These are phyloP conservation scores for Sussaba pulchella DNA, from an alignment of 2,888 invertebrate genomes.

Conservation along the genomic window DNA sequence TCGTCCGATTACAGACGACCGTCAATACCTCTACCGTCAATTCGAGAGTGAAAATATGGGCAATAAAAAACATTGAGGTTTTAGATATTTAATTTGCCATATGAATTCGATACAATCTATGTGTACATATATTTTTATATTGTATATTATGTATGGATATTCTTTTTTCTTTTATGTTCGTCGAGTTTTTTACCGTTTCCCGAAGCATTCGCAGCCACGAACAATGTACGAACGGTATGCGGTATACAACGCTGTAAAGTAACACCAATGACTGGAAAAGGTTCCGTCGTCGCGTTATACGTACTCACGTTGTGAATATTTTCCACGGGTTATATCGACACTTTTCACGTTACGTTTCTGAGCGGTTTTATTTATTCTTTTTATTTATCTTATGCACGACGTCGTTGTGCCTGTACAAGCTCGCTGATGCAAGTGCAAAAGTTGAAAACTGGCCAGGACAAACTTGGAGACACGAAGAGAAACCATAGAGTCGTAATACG, in stretches of 20 bases:
- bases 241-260: slow-evolving; percentile 35
- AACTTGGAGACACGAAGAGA: slow-evolving; percentile 77
- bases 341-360: no score
- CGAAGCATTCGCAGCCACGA: not conserved
- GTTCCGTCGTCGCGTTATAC: slow-evolving; percentile 3
- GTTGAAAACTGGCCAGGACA: slow-evolving; percentile 74
- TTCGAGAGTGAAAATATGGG: not conserved
- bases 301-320: not conserved
- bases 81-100: slow-evolving; percentile 9
- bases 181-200: slow-evolving; percentile 27
- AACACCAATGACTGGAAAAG: slow-evolving; percentile 54
- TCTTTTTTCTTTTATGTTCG: slow-evolving; percentile 28
- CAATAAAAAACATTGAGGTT: not conserved
- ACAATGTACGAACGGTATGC: slow-evolving; percentile 36
- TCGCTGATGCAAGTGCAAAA: slow-evolving; percentile 5
- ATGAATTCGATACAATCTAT: slow-evolving; percentile 11
- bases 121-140: no score
- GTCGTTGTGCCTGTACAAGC: slow-evolving; percentile 1
- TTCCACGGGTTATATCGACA: slow-evolving; percentile 33
- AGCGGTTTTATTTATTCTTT: slow-evolving; percentile 16
- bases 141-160: no score
- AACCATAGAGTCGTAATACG: slow-evolving; percentile 71
- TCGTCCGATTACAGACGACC: no score
- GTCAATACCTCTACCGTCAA: not conserved
- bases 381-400: not conserved